These are phyloP conservation scores for Hydropotes inermis DNA, from an alignment of 2,113 vertebrate species.

Conservation along the genomic window DNA sequence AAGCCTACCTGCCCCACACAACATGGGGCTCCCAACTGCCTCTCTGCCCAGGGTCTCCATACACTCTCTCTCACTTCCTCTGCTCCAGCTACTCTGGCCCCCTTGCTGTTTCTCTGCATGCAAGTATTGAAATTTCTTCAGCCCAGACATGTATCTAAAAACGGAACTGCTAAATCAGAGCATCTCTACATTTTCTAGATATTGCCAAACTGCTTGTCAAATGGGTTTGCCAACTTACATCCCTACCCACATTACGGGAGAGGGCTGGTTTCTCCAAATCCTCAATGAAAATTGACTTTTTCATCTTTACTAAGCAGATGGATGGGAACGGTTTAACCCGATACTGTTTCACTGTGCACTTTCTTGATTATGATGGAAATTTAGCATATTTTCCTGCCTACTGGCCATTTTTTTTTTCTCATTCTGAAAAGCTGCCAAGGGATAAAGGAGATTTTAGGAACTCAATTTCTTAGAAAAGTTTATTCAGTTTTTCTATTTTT, in stretches of 20 bases:
- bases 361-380: background rate
- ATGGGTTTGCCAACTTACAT: background rate
- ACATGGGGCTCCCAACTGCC: fast-evolving
- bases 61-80: background rate
- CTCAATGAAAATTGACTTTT: background rate
- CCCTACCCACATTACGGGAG: too few relatives aligned
- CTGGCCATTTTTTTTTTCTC: background rate
- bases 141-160: background rate
- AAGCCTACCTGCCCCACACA: background rate
- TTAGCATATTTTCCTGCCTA: background rate
- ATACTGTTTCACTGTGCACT: background rate
- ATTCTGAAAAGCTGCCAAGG: background rate
- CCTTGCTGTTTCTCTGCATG: background rate
- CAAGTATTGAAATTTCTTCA: background rate
- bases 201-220: background rate
- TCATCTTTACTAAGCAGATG: background rate
- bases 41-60: background rate
- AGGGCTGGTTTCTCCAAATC: background rate
- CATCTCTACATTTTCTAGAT: background rate
- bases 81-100: background rate
- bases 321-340: background rate
- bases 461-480: background rate
- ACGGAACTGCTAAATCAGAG: background rate
- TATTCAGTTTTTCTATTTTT: background rate
- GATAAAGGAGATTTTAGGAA: background rate